Conservation (phyloP, 2,888 invertebrate genomes). For the Anaspis maculata region DNA sequence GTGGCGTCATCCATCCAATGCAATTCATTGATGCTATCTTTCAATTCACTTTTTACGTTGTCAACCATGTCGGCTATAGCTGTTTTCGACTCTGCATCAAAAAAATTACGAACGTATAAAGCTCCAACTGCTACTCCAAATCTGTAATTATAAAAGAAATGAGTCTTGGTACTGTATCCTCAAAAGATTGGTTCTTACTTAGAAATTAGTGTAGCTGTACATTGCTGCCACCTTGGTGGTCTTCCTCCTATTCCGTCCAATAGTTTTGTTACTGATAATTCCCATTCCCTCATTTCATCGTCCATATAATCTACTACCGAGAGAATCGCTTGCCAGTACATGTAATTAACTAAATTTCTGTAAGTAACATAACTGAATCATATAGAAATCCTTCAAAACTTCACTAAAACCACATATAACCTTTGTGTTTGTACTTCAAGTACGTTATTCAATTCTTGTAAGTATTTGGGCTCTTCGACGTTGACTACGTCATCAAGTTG, state of each 20-base stretch:
- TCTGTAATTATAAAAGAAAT: no score
- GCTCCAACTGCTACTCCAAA: conserved; percentile 1
- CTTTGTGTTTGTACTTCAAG: conserved; percentile 10
- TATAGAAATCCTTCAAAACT: conserved; percentile 13
- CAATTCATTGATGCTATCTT: conserved; percentile 16
- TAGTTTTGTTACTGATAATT: conserved; percentile 11
- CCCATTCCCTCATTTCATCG: no score
- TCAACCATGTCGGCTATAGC: not conserved
- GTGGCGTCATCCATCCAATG: conserved; percentile 24
- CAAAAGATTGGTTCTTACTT: no score
- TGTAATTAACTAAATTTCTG: no score
- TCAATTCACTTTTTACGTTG: not conserved
- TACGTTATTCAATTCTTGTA: conserved; percentile 11
- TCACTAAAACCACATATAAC: conserved; percentile 15
- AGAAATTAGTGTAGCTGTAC: conserved; percentile 1
- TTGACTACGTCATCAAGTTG: conserved; percentile 6
- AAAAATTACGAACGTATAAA: conserved; percentile 1
- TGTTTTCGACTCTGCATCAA: not conserved
- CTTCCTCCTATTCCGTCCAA: conserved; percentile 6
- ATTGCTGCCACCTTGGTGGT: conserved; percentile 8
- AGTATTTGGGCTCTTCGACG: conserved; percentile 11
- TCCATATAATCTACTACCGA: no score
- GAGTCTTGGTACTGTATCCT: no score
- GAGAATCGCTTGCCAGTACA: no score
- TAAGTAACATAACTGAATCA: conserved; percentile 11